These are phyloP conservation scores for Semotilus atromaculatus DNA, from an alignment of 2,797 vertebrate species.

Conservation along the genomic window DNA sequence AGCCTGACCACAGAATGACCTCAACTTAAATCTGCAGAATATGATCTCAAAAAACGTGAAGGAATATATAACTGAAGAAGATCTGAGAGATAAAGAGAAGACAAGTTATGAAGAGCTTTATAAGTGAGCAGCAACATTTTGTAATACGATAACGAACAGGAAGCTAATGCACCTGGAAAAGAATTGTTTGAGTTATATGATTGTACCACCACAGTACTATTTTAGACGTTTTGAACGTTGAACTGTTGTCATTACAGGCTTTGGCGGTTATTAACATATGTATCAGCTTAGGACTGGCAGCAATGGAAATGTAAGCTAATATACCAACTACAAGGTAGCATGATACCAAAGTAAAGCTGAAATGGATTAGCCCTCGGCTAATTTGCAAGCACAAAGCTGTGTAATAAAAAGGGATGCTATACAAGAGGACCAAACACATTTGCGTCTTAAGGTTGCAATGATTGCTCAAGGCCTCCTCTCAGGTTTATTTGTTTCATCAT, in stretches of 20 bases:
- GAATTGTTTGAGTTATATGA: not conserved
- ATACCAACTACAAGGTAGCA: not conserved
- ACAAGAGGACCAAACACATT: slow-evolving; percentile 11
- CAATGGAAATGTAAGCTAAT: slow-evolving; percentile 11
- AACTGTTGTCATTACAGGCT: not conserved
- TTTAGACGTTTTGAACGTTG: not conserved
- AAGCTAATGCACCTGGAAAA: no score
- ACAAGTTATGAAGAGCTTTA: no score
- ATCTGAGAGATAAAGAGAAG: no score
- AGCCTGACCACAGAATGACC: no score
- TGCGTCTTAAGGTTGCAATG: slow-evolving; percentile 7
- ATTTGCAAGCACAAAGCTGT: slow-evolving; percentile 24
- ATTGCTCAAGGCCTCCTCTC: slow-evolving; percentile 39
- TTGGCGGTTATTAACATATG: not conserved
- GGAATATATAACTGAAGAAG: no score
- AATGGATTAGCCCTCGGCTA: slow-evolving; percentile 14
- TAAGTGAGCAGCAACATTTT: no score
- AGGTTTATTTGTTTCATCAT: slow-evolving; percentile 32
- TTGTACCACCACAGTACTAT: not conserved
- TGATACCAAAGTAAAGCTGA: slow-evolving; percentile 26
- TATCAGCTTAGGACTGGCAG: not conserved
- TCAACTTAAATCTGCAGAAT: no score
- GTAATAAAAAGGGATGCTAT: slow-evolving; percentile 20
- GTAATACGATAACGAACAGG: no score
- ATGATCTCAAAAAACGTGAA: no score